Percentiles rank a stretch among this genome's conserved stretches.
phyloP scores from a whole-genome alignment of 2,888 invertebrate genomes.

The Torymus aiolomorphi region DNA sequence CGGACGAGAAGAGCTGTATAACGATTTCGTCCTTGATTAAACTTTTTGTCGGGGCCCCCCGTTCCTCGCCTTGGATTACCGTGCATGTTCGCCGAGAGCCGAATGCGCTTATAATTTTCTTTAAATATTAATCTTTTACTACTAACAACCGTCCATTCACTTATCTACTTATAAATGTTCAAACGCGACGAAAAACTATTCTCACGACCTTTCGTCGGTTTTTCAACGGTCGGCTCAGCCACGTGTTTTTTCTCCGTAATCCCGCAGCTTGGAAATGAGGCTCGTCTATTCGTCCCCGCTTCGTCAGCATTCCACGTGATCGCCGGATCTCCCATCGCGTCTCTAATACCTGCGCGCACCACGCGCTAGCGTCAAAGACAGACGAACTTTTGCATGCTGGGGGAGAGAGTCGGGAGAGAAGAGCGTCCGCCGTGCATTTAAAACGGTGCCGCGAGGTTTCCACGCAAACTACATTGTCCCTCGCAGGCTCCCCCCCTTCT shows the following conservation, averaged over 20 bases:
- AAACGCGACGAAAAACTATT: too few relatives aligned
- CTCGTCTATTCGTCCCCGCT: conserved; percentile 1
- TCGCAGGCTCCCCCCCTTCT: neutral
- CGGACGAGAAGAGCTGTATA: neutral
- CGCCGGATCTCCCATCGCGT: conserved; percentile 33
- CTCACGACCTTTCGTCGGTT: too few relatives aligned
- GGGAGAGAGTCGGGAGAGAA: conserved; percentile 28
- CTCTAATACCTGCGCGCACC: conserved; percentile 48
- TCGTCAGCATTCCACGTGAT: conserved; percentile 43
- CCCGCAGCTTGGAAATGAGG: too few relatives aligned
- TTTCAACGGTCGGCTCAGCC: too few relatives aligned
- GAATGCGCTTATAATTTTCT: too few relatives aligned
- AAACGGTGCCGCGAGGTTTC: conserved; percentile 66
- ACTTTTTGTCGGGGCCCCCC: conserved; percentile 9
- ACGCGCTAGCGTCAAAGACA: neutral
- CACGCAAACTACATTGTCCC: conserved; percentile 61
- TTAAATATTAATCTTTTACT: too few relatives aligned
- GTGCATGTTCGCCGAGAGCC: too few relatives aligned
- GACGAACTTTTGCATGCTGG: conserved; percentile 64
- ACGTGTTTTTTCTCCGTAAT: too few relatives aligned
- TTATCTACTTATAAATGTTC: too few relatives aligned
- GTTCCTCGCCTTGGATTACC: too few relatives aligned
- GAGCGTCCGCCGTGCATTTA: conserved; percentile 65
- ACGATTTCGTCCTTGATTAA: conserved; percentile 50
- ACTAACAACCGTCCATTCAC: too few relatives aligned